Evolutionary conservation across 2,797 vertebrate species (phyloP).

Genomic region (Hydrocynus forskahlii): DNA sequence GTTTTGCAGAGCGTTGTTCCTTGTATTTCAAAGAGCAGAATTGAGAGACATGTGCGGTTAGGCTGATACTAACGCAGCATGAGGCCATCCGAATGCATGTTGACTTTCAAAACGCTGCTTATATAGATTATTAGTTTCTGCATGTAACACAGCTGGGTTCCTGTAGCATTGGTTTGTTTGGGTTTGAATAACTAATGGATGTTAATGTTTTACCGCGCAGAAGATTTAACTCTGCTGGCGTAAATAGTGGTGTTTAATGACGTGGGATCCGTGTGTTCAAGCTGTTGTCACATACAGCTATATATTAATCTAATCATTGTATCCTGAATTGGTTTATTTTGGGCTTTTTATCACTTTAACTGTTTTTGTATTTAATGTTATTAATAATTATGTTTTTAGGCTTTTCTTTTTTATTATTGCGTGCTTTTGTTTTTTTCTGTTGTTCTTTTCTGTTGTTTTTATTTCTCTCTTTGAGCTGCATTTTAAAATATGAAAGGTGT

Average conservation of each 20-base stretch:
- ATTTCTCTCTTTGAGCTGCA: neutral
- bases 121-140: neutral
- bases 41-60: neutral
- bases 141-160: conserved; percentile 10
- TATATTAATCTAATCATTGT: too few species aligned
- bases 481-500: neutral
- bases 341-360: neutral
- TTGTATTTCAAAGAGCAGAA: conserved; percentile 7
- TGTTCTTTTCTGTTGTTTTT: neutral
- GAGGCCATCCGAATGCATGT: neutral
- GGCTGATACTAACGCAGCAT: neutral
- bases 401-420: neutral
- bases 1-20: neutral
- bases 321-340: neutral
- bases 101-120: neutral
- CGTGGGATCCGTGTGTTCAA: too few species aligned
- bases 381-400: too few species aligned
- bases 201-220: neutral
- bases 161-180: neutral
- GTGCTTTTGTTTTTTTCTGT: neutral
- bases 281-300: too few species aligned
- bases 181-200: neutral
- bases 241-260: too few species aligned
- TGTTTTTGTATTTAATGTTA: too few species aligned
- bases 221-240: neutral